Conservation (phyloP, 1,140 invertebrate genomes). For the Drosophila arizonae region DNA sequence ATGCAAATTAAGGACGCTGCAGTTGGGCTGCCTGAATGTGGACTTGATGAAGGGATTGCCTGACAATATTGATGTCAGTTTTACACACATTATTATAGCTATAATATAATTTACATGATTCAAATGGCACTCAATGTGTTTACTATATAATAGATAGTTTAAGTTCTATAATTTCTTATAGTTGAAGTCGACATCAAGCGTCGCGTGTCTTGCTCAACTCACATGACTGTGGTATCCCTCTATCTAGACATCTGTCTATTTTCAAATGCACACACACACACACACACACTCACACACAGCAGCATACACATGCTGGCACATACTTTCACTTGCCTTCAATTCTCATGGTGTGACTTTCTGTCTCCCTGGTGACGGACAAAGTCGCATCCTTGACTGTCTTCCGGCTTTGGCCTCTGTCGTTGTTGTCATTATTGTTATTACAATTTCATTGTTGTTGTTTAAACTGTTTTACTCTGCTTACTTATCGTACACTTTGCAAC, state of each 20-base stretch:
- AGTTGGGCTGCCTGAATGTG: not conserved
- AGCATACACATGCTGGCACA: not conserved
- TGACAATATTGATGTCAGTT: too few relatives aligned
- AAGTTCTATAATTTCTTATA: not conserved
- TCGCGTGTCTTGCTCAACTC: slow-evolving; percentile 17
- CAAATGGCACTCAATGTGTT: not conserved
- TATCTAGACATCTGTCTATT: slow-evolving; percentile 26
- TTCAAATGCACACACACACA: slow-evolving; percentile 13
- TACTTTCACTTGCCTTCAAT: slow-evolving; percentile 28
- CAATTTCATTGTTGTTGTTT: slow-evolving; percentile 47
- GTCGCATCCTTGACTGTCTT: slow-evolving; percentile 47
- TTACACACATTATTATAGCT: too few relatives aligned
- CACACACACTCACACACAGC: slow-evolving; percentile 2
- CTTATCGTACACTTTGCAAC: slow-evolving; percentile 54
- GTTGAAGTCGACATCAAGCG: not conserved
- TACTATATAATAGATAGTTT: not conserved
- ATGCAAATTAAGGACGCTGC: slow-evolving; percentile 39
- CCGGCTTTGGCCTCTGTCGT: slow-evolving; percentile 31
- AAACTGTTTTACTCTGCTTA: slow-evolving; percentile 42
- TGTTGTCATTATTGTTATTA: slow-evolving; percentile 68
- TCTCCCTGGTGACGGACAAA: slow-evolving; percentile 25
- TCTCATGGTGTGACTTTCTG: slow-evolving; percentile 44
- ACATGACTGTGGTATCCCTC: slow-evolving; percentile 10
- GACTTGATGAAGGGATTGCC: too few relatives aligned
- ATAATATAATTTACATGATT: too few relatives aligned